These are phyloP conservation scores for Neolamprologus kungweensis DNA, from an alignment of 2,113 vertebrate species.

Conservation along the genomic window DNA sequence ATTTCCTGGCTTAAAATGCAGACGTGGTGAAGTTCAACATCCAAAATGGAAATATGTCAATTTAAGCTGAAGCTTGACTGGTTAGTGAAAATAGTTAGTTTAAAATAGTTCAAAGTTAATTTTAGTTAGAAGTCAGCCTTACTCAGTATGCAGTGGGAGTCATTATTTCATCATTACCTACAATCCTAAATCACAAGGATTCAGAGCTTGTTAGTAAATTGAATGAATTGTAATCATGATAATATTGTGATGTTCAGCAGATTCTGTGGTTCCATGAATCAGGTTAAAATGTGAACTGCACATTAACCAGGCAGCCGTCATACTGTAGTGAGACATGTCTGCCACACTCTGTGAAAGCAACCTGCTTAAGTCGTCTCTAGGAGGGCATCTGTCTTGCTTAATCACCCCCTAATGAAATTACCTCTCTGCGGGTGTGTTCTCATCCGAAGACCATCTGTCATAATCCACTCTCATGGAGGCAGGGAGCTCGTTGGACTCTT, in stretches of 20 bases:
- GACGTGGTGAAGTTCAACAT: neutral
- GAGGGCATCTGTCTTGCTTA: neutral
- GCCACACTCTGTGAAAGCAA: neutral
- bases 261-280: too few species aligned
- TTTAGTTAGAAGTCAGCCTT: neutral
- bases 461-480: slow-evolving; percentile 6
- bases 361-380: neutral
- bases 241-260: too few species aligned
- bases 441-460: slow-evolving; percentile 34
- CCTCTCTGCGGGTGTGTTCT: slow-evolving; percentile 1
- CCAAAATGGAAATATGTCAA: neutral
- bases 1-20: neutral
- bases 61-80: neutral
- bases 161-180: neutral
- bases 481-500: neutral
- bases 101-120: neutral
- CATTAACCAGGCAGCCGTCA: neutral
- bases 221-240: too few species aligned
- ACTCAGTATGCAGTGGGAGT: neutral
- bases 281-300: too few species aligned
- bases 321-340: neutral
- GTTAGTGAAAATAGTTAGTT: neutral
- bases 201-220: too few species aligned
- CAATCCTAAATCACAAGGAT: too few species aligned
- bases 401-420: slow-evolving; percentile 41